These are phyloP conservation scores for Lacerta bilineata DNA, from an alignment of 2,797 vertebrate species.

Conservation along the genomic window DNA sequence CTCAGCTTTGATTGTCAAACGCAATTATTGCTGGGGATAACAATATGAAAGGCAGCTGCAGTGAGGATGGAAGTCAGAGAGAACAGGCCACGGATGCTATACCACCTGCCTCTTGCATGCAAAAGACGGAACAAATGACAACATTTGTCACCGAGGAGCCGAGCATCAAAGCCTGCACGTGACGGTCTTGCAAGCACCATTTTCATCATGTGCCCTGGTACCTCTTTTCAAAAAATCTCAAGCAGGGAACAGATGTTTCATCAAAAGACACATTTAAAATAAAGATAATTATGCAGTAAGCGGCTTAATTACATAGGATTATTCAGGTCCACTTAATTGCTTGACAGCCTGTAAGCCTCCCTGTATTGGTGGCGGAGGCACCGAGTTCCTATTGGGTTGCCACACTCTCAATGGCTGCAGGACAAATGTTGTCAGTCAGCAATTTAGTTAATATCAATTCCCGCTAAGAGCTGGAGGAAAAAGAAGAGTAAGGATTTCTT, in stretches of 20 bases:
- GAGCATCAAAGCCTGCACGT: slow-evolving; percentile 70
- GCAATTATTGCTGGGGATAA: slow-evolving; percentile 64
- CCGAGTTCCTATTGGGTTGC: slow-evolving; percentile 73
- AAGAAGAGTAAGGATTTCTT: slow-evolving; percentile 67
- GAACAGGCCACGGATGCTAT: slow-evolving; percentile 38
- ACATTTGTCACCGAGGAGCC: slow-evolving; percentile 76
- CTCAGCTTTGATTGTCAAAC: slow-evolving; percentile 53
- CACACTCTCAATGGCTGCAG: slow-evolving; percentile 63
- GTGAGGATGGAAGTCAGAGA: slow-evolving; percentile 64
- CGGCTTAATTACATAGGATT: slow-evolving; percentile 85
- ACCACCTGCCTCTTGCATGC: slow-evolving; percentile 79
- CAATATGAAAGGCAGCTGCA: slow-evolving; percentile 75
- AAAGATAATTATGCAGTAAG: slow-evolving; percentile 85
- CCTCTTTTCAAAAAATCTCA: slow-evolving; percentile 81
- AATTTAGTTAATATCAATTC: slow-evolving; percentile 73
- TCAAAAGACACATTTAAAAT: slow-evolving; percentile 86
- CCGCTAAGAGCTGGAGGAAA: slow-evolving; percentile 68
- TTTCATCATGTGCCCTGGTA: slow-evolving; percentile 69
- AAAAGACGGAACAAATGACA: slow-evolving; percentile 76
- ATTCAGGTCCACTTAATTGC: slow-evolving; percentile 86
- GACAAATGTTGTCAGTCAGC: slow-evolving; percentile 72
- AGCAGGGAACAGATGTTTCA: slow-evolving; percentile 85
- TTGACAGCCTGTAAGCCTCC: slow-evolving; percentile 79
- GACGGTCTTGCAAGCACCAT: slow-evolving; percentile 68
- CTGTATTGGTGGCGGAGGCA: slow-evolving; percentile 71